These are phyloP conservation scores for Heterochromis multidens DNA, from an alignment of 2,113 vertebrate species.

Conservation along the genomic window DNA sequence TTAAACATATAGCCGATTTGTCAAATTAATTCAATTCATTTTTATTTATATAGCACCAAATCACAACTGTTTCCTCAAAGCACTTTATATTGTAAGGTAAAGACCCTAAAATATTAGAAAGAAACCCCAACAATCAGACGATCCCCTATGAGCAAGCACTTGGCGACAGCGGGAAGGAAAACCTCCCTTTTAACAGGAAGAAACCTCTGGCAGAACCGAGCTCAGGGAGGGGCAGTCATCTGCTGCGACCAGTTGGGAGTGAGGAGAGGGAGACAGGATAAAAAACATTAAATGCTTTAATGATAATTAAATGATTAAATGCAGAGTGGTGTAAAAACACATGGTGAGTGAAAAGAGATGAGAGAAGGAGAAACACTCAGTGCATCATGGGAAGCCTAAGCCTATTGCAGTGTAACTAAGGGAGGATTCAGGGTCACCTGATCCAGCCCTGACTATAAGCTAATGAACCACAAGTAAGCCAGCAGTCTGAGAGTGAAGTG, in stretches of 20 bases:
- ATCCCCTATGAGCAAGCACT: not conserved
- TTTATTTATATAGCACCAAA: not conserved
- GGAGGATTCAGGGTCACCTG: not conserved
- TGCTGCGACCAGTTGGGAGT: not conserved
- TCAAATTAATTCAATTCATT: not conserved
- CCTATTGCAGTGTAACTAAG: not conserved
- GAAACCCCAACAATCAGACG: not conserved
- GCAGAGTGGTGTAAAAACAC: not conserved
- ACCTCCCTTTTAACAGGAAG: not conserved
- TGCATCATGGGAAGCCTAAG: not conserved
- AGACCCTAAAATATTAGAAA: not conserved
- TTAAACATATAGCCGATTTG: not conserved
- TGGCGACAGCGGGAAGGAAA: rapidly evolving
- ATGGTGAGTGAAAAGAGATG: not conserved
- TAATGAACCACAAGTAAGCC: not conserved
- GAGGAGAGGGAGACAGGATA: not conserved
- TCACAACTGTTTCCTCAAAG: not conserved
- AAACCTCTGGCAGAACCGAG: not conserved
- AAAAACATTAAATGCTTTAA: too few relatives aligned
- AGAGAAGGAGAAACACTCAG: not conserved
- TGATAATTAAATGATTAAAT: too few relatives aligned
- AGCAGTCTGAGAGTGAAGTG: not conserved
- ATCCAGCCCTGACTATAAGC: not conserved
- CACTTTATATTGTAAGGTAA: not conserved
- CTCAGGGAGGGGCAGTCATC: not conserved